These are phyloP conservation scores for Mormyrus proboscirostris DNA, from an alignment of 2,797 vertebrate species.

Conservation along the genomic window DNA sequence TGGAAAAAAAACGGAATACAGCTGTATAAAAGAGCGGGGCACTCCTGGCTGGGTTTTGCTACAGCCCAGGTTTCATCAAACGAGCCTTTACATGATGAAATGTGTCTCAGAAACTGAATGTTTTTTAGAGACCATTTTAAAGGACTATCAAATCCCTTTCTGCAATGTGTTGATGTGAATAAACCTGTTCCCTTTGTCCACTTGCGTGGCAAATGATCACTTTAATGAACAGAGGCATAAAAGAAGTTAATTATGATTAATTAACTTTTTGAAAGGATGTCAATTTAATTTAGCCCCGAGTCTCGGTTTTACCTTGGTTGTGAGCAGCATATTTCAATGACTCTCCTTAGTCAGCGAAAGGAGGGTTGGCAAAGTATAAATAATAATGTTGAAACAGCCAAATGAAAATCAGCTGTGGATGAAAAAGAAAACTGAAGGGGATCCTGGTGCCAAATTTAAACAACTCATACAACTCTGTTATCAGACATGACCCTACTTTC, in stretches of 20 bases:
- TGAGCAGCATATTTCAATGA: background rate
- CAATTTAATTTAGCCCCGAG: background rate
- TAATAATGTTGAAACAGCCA: background rate
- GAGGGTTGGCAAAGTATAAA: background rate
- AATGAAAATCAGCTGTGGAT: background rate
- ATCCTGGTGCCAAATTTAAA: background rate
- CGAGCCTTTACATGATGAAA: constrained; percentile 40
- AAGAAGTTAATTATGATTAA: constrained; percentile 55
- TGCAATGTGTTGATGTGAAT: constrained; percentile 49
- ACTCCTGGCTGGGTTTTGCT: constrained; percentile 34
- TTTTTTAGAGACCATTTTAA: constrained; percentile 47
- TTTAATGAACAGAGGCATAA: constrained; percentile 46
- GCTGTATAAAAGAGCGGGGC: constrained; percentile 27
- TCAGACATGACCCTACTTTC: background rate
- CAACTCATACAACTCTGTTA: background rate
- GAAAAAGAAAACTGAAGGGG: background rate
- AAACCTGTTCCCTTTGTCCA: constrained; percentile 39
- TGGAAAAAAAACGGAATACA: constrained; percentile 6
- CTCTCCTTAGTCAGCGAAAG: background rate
- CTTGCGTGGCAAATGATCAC: constrained; percentile 49
- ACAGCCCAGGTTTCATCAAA: constrained; percentile 44
- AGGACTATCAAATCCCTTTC: constrained; percentile 43
- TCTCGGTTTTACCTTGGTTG: constrained; percentile 9
- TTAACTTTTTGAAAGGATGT: constrained; percentile 39
- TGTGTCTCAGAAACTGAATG: constrained; percentile 25